Percentiles rank a stretch among this genome's conserved stretches.
Conservation (phyloP, 2,888 invertebrate genomes). For the Drosophila borealis region DNA sequence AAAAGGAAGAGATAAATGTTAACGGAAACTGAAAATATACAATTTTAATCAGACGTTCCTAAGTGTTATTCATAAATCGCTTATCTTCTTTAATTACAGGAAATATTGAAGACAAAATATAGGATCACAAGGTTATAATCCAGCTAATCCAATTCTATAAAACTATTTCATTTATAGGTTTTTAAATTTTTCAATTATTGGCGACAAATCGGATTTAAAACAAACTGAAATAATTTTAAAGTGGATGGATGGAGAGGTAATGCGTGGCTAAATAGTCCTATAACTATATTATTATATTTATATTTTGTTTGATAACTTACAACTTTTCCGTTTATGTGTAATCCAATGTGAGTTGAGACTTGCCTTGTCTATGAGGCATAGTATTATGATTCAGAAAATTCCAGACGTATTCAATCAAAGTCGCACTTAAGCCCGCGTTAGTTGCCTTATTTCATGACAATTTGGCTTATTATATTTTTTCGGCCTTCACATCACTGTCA, state of each 20-base stretch:
- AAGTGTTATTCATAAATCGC: too few species aligned
- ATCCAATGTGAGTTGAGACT: constrained; percentile 28
- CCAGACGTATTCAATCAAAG: constrained; percentile 36
- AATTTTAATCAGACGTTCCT: background rate
- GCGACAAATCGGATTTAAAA: too few species aligned
- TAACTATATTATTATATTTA: too few species aligned
- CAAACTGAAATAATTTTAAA: too few species aligned
- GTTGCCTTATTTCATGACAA: constrained; percentile 17
- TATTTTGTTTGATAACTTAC: constrained; percentile 16
- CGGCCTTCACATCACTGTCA: constrained; percentile 54
- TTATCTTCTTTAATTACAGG: too few species aligned
- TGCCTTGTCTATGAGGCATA: constrained; percentile 6
- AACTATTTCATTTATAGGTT: too few species aligned
- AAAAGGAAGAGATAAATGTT: constrained; percentile 2
- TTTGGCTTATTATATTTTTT: constrained; percentile 35
- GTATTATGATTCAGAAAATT: background rate
- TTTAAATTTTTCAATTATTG: too few species aligned
- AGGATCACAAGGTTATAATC: too few species aligned
- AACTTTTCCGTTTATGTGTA: constrained; percentile 16
- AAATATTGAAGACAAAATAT: too few species aligned
- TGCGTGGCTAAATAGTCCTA: too few species aligned
- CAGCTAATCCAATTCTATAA: too few species aligned
- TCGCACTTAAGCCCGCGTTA: constrained; percentile 21
- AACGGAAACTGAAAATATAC: background rate
- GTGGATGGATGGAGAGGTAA: too few species aligned